A percentile compares a stretch with the other conserved stretches of the same genome.
Evolutionary conservation across 2,888 invertebrate genomes (phyloP).

Genomic region (Oxycera nigricornis): DNA sequence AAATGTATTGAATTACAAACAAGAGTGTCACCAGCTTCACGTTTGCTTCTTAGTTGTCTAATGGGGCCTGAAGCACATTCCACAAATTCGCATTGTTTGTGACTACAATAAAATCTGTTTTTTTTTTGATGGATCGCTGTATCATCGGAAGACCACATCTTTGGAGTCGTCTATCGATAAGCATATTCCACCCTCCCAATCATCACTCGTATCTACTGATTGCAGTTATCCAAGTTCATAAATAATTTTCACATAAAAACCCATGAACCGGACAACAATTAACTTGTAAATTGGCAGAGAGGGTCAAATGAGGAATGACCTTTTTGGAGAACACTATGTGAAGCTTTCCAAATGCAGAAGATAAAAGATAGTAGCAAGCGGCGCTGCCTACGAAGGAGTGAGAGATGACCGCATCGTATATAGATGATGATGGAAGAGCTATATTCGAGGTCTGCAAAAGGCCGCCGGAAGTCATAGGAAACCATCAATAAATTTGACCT

Average conservation of each 20-base stretch:
- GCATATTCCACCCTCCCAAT: constrained; percentile 35
- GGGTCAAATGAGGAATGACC: constrained; percentile 38
- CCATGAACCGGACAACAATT: constrained; percentile 41
- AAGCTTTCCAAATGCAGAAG: not conserved
- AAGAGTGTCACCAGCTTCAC: not conserved
- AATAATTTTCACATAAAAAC: constrained; percentile 42
- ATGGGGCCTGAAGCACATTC: constrained; percentile 22
- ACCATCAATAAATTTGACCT: constrained; percentile 45
- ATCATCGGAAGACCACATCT: too few species aligned
- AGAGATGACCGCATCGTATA: constrained; percentile 31
- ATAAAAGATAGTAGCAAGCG: not conserved
- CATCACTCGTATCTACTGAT: constrained; percentile 7
- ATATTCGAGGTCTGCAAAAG: not conserved
- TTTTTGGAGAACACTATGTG: not conserved
- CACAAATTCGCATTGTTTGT: constrained; percentile 31
- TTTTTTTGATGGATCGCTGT: too few species aligned
- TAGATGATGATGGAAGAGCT: not conserved
- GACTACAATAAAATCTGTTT: not conserved
- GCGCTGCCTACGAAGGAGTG: constrained; percentile 16
- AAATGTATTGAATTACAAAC: constrained; percentile 30
- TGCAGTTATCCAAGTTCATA: constrained; percentile 31
- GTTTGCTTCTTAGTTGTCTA: constrained; percentile 11
- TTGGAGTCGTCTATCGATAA: too few species aligned
- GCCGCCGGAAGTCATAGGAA: constrained; percentile 43
- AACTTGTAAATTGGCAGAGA: constrained; percentile 38